phyloP scores from a whole-genome alignment of 2,797 vertebrate genomes.

The Amblyraja radiata region DNA sequence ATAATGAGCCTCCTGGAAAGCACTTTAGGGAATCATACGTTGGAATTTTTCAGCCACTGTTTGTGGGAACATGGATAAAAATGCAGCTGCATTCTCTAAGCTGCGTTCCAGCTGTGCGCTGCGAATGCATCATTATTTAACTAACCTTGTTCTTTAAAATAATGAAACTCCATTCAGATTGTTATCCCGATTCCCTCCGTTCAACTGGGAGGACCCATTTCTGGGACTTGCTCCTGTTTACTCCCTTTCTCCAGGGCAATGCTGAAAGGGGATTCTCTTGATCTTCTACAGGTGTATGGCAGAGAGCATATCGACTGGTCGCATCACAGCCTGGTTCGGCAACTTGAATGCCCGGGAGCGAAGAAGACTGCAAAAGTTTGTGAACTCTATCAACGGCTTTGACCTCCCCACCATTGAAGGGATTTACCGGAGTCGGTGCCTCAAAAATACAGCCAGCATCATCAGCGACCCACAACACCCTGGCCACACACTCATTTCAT shows the following conservation, averaged over 20 bases:
- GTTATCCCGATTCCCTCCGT: not conserved
- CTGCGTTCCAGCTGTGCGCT: not conserved
- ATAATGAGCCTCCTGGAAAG: not conserved
- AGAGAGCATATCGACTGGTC: no score
- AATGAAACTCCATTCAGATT: not conserved
- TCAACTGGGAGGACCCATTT: not conserved
- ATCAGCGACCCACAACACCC: no score
- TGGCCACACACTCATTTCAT: no score
- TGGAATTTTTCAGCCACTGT: conserved; percentile 10
- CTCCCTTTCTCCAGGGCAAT: not conserved
- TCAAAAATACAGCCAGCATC: no score
- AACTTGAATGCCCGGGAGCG: no score
- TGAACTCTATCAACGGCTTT: no score
- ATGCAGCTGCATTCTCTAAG: conserved; percentile 7
- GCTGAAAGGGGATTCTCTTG: no score
- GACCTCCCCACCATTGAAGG: no score
- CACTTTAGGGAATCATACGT: conserved; percentile 1
- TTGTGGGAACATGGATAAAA: not conserved
- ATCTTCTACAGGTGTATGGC: no score
- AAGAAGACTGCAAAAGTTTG: no score
- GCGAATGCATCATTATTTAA: not conserved
- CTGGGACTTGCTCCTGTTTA: not conserved
- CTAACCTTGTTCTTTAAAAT: not conserved
- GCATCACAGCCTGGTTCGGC: no score
- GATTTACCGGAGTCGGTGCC: no score